Evolutionary conservation across 2,888 invertebrate species (phyloP).

Genomic region (Parnassius glacialis): DNA sequence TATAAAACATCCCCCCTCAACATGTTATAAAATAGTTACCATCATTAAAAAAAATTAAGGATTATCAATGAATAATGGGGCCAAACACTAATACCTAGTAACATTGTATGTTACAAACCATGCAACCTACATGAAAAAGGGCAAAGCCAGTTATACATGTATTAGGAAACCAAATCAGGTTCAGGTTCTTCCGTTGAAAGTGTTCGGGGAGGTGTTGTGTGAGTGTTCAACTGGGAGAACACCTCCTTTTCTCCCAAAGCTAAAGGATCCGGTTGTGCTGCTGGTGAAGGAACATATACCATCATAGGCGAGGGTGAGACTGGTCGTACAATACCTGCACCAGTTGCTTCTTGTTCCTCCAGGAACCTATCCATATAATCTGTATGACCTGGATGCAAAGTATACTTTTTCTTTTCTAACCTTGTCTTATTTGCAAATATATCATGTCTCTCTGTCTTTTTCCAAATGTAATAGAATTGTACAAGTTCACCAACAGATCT

Average conservation of each 20-base stretch:
- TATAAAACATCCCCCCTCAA: conserved; percentile 33
- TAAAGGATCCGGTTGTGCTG: conserved; percentile 67
- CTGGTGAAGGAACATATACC: conserved; percentile 67
- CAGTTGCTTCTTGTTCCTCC: conserved; percentile 90
- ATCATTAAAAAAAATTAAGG: conserved; percentile 14
- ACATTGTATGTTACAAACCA: conserved; percentile 44
- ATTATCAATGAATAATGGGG: conserved; percentile 24
- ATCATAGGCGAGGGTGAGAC: conserved; percentile 84
- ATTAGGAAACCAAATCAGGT: conserved; percentile 70
- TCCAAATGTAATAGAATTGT: conserved; percentile 98
- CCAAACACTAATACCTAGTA: conserved; percentile 26
- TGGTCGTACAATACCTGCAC: conserved; percentile 79
- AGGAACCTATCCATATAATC: conserved; percentile 97
- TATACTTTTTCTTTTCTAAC: conserved; percentile 95
- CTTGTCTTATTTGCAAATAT: conserved; percentile 93
- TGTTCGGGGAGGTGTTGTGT: conserved; percentile 60
- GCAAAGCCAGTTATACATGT: conserved; percentile 53
- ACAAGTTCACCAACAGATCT: conserved; percentile 97
- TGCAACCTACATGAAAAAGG: conserved; percentile 51
- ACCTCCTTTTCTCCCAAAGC: conserved; percentile 75
- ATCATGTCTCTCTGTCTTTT: conserved; percentile 98
- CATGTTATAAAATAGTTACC: conserved; percentile 21
- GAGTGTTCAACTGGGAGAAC: conserved; percentile 69
- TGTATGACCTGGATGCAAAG: conserved; percentile 94
- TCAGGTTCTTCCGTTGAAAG: conserved; percentile 70